Evolutionary conservation across 2,797 vertebrate genomes (phyloP).

Genomic region (Ataeniobius toweri): DNA sequence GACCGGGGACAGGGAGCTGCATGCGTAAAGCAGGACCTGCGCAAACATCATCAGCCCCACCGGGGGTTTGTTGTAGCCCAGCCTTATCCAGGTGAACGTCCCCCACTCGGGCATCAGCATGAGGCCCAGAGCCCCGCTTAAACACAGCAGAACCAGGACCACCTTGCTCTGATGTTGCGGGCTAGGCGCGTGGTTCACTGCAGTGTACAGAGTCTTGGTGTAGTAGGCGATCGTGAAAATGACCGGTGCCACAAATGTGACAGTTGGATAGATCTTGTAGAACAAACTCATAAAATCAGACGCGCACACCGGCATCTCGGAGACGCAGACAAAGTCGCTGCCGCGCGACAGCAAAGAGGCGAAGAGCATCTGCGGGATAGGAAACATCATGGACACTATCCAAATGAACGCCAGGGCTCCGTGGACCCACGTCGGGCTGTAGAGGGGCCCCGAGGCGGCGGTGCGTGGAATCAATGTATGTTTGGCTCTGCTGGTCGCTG

Average conservation of each 20-base stretch:
- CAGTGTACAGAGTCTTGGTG: constrained; percentile 72
- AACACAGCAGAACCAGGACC: constrained; percentile 73
- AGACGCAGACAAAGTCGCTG: constrained; percentile 65
- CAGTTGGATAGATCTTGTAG: constrained; percentile 80
- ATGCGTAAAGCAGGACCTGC: constrained; percentile 78
- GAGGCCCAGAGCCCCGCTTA: constrained; percentile 76
- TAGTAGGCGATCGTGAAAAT: constrained; percentile 73
- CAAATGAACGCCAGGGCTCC: constrained; percentile 63
- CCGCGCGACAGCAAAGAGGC: constrained; percentile 56
- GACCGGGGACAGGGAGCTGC: constrained; percentile 76
- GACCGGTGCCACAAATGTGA: constrained; percentile 70
- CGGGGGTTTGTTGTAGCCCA: constrained; percentile 71
- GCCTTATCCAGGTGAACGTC: constrained; percentile 79
- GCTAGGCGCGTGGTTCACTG: constrained; percentile 66
- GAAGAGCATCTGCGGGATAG: constrained; percentile 79
- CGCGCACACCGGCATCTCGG: constrained; percentile 68
- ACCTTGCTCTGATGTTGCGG: constrained; percentile 67
- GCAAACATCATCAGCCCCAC: constrained; percentile 70
- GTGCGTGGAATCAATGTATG: constrained; percentile 59
- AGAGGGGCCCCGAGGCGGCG: constrained; percentile 26
- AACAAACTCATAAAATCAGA: constrained; percentile 79
- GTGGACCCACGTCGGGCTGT: constrained; percentile 63
- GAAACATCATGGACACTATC: constrained; percentile 72
- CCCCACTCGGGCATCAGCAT: constrained; percentile 83
- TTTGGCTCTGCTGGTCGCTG: constrained; percentile 71